Evolutionary conservation across 2,888 invertebrate genomes (phyloP).

Genomic region (Drosophila borborema): DNA sequence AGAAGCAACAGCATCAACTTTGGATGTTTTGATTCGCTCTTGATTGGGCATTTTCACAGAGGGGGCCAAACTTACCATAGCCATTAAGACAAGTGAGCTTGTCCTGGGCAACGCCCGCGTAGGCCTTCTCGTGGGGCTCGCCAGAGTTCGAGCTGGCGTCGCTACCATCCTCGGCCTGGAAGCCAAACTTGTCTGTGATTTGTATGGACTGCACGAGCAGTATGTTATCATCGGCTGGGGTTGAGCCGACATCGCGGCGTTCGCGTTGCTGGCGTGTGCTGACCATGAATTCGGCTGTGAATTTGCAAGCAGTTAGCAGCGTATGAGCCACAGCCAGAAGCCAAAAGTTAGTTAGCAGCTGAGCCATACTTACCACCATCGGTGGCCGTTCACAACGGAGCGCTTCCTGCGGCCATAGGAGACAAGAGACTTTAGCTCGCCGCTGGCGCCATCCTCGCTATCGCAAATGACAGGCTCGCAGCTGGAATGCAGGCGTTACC

Average conservation of each 20-base stretch:
- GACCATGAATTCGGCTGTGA: slow-evolving; percentile 77
- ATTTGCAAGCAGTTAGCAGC: slow-evolving; percentile 53
- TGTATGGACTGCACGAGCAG: slow-evolving; percentile 96
- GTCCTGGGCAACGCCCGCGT: slow-evolving; percentile 88
- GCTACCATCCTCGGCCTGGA: slow-evolving; percentile 88
- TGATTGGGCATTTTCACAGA: slow-evolving; percentile 78
- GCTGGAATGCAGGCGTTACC: slow-evolving; percentile 96
- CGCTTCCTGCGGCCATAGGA: slow-evolving; percentile 94
- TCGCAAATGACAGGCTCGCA: slow-evolving; percentile 97
- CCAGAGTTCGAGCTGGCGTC: slow-evolving; percentile 79
- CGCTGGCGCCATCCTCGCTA: slow-evolving; percentile 90
- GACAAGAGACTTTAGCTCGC: slow-evolving; percentile 92
- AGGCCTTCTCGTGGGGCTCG: slow-evolving; percentile 90
- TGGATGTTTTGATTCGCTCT: slow-evolving; percentile 66
- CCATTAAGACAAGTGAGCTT: slow-evolving; percentile 85
- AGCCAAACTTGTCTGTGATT: slow-evolving; percentile 96
- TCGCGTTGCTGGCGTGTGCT: slow-evolving; percentile 78
- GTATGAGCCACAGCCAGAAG: slow-evolving; percentile 28
- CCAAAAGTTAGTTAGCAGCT: slow-evolving; percentile 9
- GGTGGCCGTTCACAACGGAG: slow-evolving; percentile 86
- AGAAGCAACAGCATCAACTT: slow-evolving; percentile 5
- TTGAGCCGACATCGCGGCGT: slow-evolving; percentile 69
- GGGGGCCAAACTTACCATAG: slow-evolving; percentile 83
- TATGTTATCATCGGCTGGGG: slow-evolving; percentile 90
- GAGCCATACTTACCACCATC: slow-evolving; percentile 79